A percentile compares a stretch with the other conserved stretches of the same genome.
phyloP scores from a whole-genome alignment of 92 coral and sea anemone genomes.

The Bergia puertoricense region DNA sequence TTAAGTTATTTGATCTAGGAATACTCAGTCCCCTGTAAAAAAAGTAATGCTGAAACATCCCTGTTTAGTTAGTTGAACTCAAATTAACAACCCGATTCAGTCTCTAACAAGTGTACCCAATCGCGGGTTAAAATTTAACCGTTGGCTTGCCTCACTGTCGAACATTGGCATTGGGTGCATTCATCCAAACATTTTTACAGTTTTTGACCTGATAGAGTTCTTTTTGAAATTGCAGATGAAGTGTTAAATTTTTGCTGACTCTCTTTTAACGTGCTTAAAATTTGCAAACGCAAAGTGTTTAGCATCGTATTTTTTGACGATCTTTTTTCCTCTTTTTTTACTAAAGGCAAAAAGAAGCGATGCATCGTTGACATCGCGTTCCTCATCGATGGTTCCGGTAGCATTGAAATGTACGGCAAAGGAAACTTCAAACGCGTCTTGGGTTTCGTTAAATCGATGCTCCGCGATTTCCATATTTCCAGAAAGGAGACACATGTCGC shows the following conservation, averaged over 20 bases:
- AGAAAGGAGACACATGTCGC: constrained; percentile 82
- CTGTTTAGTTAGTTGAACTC: too few relatives aligned
- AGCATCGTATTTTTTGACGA: neutral
- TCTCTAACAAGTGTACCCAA: too few relatives aligned
- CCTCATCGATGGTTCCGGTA: constrained; percentile 95
- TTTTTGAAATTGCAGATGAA: too few relatives aligned
- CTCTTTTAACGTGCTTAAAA: neutral
- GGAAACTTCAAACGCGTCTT: constrained; percentile 84
- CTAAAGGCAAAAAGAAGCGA: constrained; percentile 76
- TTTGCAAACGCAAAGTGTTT: neutral
- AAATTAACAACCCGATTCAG: too few relatives aligned
- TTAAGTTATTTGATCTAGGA: too few relatives aligned
- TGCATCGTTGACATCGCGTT: constrained; percentile 77
- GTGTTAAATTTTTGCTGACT: neutral
- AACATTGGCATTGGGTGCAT: neutral
- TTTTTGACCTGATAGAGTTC: neutral
- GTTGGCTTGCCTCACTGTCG: neutral
- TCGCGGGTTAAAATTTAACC: neutral
- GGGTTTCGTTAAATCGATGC: constrained; percentile 75
- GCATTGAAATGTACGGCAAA: constrained; percentile 87
- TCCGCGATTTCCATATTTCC: constrained; percentile 75
- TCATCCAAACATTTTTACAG: neutral
- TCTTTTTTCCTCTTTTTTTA: constrained; percentile 10
- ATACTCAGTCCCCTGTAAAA: too few relatives aligned
- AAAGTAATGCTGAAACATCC: too few relatives aligned